phyloP scores from a whole-genome alignment of 1,140 invertebrate species.

The Halictus rubicundus region DNA sequence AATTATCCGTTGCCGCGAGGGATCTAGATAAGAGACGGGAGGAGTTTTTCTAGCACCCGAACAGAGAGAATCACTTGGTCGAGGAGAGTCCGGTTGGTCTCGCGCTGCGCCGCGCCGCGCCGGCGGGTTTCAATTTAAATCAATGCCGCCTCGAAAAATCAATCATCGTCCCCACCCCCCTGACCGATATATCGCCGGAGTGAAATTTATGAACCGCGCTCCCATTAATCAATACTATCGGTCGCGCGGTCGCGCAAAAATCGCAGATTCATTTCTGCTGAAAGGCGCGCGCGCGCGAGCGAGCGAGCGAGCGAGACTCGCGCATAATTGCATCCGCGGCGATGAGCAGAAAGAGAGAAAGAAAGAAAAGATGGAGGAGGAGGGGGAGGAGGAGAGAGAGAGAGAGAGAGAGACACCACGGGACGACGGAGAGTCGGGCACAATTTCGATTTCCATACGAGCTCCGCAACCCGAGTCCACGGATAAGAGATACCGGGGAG shows the following conservation, averaged over 20 bases:
- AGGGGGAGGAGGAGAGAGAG: background rate
- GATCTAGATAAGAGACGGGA: background rate
- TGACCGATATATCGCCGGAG: constrained; percentile 52
- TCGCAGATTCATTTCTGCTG: constrained; percentile 51
- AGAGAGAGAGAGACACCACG: background rate
- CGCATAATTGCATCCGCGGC: constrained; percentile 53
- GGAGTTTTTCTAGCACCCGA: background rate
- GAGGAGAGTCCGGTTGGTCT: too few species aligned
- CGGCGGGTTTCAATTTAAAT: constrained; percentile 52
- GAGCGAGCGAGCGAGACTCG: background rate
- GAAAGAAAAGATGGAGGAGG: background rate
- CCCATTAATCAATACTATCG: constrained; percentile 68
- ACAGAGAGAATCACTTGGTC: background rate
- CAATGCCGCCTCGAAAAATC: constrained; percentile 40
- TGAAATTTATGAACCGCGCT: constrained; percentile 62
- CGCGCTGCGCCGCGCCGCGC: background rate
- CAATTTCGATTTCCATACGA: constrained; percentile 61
- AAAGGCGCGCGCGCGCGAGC: constrained; percentile 23
- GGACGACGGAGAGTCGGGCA: background rate
- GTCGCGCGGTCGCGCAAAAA: constrained; percentile 22
- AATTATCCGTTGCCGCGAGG: background rate
- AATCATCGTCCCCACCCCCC: constrained; percentile 19
- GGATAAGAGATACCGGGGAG: constrained; percentile 36
- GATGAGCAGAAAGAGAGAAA: background rate
- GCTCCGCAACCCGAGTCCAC: constrained; percentile 26